phyloP scores from a whole-genome alignment of 2,888 invertebrate species.

The Drosophila phalerata region DNA sequence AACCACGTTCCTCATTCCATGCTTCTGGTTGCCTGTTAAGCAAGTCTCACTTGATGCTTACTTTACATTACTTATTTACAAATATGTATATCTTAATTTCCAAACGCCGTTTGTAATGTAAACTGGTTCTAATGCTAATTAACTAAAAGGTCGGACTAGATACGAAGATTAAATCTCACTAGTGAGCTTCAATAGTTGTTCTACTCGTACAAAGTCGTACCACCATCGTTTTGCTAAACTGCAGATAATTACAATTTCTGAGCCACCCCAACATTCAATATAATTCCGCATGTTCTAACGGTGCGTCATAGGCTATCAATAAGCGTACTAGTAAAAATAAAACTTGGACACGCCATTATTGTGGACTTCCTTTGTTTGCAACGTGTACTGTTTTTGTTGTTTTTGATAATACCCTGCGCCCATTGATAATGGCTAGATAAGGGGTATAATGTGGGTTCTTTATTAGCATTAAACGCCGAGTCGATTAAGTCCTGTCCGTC shows the following conservation, averaged over 20 bases:
- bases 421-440: too few relatives aligned
- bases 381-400: background rate
- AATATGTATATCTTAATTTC: constrained; percentile 3
- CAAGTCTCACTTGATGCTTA: constrained; percentile 36
- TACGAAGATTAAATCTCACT: constrained; percentile 2
- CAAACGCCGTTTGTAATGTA: constrained; percentile 11
- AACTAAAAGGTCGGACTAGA: background rate
- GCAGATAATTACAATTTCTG: constrained; percentile 3
- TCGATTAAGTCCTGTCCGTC: background rate
- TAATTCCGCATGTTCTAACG: background rate
- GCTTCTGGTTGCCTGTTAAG: background rate
- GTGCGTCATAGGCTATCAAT: constrained; percentile 22
- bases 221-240: background rate
- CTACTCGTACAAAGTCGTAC: background rate
- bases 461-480: too few relatives aligned
- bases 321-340: background rate
- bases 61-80: constrained; percentile 30
- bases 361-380: background rate
- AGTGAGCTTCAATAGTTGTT: background rate
- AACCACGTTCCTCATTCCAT: constrained; percentile 5
- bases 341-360: constrained; percentile 1
- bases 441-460: too few relatives aligned
- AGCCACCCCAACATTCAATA: background rate
- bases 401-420: background rate
- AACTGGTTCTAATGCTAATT: constrained; percentile 43